phyloP scores from a whole-genome alignment of 2,797 vertebrate species.

The Pseudocheirus occidentalis region DNA sequence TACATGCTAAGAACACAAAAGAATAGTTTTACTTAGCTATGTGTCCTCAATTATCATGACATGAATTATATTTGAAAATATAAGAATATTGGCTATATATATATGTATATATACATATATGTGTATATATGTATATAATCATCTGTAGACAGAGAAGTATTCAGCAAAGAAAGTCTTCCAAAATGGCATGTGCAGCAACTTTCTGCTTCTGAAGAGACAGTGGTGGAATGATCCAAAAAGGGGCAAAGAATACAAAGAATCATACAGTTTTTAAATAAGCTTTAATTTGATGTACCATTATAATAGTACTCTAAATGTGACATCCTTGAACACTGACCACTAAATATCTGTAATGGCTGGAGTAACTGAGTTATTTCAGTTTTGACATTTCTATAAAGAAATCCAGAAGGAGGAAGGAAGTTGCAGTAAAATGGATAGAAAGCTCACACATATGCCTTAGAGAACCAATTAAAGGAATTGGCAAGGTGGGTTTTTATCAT shows the following conservation, averaged over 20 bases:
- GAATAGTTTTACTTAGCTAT: constrained; percentile 32
- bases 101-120: not conserved
- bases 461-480: not conserved
- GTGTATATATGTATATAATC: not conserved
- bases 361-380: not conserved
- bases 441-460: not conserved
- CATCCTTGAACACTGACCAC: not conserved
- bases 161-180: not conserved
- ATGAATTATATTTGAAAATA: constrained; percentile 28
- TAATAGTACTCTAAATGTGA: not conserved
- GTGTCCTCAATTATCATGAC: not conserved
- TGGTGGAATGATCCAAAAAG: not conserved
- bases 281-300: not conserved
- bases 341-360: not conserved
- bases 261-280: not conserved
- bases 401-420: not conserved
- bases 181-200: not conserved
- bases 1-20: constrained; percentile 41
- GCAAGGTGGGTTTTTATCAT: not conserved
- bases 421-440: not conserved
- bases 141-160: not conserved
- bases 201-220: not conserved
- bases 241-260: not conserved
- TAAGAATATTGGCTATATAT: not conserved
- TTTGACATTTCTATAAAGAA: not conserved